Evolutionary conservation across 2,797 vertebrate species (phyloP), one percentile per base, ranked within the genome.

Genomic region (Malurus splendens): DNA sequence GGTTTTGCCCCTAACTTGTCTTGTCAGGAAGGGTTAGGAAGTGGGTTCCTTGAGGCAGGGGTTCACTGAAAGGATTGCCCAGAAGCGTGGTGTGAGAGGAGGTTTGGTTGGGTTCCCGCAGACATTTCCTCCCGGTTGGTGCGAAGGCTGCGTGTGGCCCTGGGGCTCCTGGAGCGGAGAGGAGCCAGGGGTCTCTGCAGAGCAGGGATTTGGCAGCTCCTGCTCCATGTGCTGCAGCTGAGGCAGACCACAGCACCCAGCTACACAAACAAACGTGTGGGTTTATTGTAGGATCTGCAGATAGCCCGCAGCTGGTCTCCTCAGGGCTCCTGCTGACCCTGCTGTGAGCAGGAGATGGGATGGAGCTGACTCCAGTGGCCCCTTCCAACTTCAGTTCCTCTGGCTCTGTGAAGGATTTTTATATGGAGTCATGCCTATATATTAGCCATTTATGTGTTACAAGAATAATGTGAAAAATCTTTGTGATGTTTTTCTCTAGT

Each of bases 101-200:
- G 25, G 11, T 3, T 17, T 7, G 47, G 8, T n/a, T 10, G 61
- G 27, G 7, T 19, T 82, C 75, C 57, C 20, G 0, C 56, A 5
- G 4, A 14, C 1, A 0, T 77, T 61, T 6, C 6, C 27, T 12
- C 39, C 45, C 8, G 30, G 2, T 9, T 9, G 13, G 8, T 23
- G 19, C 8, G 12, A 9, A 22, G 22, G 41, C 28, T 68, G 66
- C 1, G 0, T 3, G 2, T 55, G 72, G 28, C 32, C 2, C 1
- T 4, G 52, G 14, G 22, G 15, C 20, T 28, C 30, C 18, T 22
- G 56, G 2, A 13, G 48, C 30, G 32, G 45, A 11, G 10, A 10
- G 0, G 1, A 70, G 33, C 0, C 0, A 50, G 32, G 56, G 56
- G 8, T 12, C 33, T 24, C 55, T 30, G 18, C 52, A 60, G 12